Evolutionary conservation across 2,113 vertebrate genomes (phyloP).

Genomic region (Rhegmatorhina hoffmannsi): DNA sequence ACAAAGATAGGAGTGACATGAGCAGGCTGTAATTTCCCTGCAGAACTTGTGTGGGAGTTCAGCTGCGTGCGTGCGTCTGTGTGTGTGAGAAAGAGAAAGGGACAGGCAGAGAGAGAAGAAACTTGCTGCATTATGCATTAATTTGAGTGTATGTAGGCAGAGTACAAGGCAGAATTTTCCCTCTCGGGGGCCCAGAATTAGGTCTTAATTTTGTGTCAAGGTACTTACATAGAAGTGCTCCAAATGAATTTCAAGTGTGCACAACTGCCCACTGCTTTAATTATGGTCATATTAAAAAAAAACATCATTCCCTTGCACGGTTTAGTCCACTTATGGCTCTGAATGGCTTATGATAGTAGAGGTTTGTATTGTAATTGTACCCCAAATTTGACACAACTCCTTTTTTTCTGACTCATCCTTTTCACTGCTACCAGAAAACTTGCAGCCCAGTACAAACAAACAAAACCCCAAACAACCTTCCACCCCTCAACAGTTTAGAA

Average conservation of each 20-base stretch:
- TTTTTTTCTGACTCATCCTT: not conserved
- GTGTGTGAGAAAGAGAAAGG: constrained; percentile 37
- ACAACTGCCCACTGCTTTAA: not conserved
- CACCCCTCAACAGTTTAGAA: not conserved
- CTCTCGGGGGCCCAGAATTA: not conserved
- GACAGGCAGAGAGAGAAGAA: constrained; percentile 5
- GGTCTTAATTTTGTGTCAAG: not conserved
- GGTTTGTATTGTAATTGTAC: not conserved
- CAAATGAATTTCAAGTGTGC: not conserved
- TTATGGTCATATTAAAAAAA: not conserved
- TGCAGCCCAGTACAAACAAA: not conserved
- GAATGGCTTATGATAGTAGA: not conserved
- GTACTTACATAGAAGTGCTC: not conserved
- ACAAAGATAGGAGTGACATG: constrained; percentile 48
- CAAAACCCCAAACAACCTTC: not conserved
- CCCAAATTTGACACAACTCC: not conserved
- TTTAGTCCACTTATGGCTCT: not conserved
- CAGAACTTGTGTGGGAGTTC: constrained; percentile 54
- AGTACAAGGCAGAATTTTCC: constrained; percentile 32
- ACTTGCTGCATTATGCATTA: constrained; percentile 60
- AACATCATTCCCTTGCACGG: not conserved
- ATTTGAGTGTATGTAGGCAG: constrained; percentile 33
- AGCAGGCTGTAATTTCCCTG: constrained; percentile 47
- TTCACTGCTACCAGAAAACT: not conserved
- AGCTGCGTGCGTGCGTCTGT: not conserved